These are phyloP conservation scores for Plumapathes pennacea DNA, from an alignment of 92 coral and sea anemone species.

Conservation along the genomic window DNA sequence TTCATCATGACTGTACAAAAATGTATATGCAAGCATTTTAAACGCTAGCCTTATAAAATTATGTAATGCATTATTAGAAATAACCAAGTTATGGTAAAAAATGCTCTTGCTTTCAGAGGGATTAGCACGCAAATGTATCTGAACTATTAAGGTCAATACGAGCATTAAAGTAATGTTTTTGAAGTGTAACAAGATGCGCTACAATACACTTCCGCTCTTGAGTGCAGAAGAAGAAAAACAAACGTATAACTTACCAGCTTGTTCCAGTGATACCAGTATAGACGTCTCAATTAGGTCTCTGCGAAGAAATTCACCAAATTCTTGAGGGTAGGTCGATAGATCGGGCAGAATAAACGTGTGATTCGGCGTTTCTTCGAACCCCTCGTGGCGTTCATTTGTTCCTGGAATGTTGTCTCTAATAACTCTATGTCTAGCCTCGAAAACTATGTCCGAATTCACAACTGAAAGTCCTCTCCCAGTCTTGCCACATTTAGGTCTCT, in stretches of 20 bases:
- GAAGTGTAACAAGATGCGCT: no score
- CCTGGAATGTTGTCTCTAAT: conserved; percentile 54
- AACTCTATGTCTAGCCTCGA: conserved; percentile 76
- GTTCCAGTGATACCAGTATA: conserved; percentile 78
- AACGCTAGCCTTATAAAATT: no score
- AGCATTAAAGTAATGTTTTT: no score
- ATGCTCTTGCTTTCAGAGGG: no score
- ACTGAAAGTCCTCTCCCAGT: conserved; percentile 82
- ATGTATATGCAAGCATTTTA: no score
- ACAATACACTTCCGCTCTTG: no score
- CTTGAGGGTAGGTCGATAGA: conserved; percentile 64
- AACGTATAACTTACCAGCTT: conserved; percentile 63
- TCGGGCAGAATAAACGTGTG: conserved; percentile 90
- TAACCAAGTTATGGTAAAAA: no score
- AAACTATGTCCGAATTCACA: conserved; percentile 89
- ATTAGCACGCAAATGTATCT: no score
- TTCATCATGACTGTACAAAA: no score
- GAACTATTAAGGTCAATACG: no score
- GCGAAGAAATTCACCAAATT: conserved; percentile 71
- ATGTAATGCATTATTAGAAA: no score
- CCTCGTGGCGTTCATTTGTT: conserved; percentile 57
- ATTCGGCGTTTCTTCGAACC: conserved; percentile 72
- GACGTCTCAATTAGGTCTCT: conserved; percentile 90
- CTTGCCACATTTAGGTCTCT: conserved; percentile 46
- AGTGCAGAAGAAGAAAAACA: neutral